Evolutionary conservation across 23 tunicate genomes (phyloP).

Genomic region (Oikopleura dioica): DNA sequence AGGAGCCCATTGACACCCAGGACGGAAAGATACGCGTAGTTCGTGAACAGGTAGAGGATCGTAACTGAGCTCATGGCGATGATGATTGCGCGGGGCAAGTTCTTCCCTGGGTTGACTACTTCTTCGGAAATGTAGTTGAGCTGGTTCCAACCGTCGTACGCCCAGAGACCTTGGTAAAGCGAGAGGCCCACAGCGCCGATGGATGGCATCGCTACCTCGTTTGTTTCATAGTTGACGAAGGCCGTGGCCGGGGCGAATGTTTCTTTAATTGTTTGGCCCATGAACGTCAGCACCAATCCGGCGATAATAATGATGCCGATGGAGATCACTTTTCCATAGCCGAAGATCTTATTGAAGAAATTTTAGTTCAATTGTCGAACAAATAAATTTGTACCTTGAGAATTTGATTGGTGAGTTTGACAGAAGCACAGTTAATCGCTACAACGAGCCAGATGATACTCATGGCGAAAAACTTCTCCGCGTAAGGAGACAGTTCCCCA

Average conservation of each 20-base stretch:
- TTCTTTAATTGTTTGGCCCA: conserved; percentile 8
- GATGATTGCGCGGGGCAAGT: not conserved
- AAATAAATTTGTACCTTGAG: too few species aligned
- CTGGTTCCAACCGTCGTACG: conserved; percentile 8
- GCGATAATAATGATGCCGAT: conserved; percentile 43
- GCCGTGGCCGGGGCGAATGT: too few species aligned
- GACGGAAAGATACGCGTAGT: not conserved
- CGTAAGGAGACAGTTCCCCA: conserved; percentile 20
- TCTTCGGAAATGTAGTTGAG: conserved; percentile 6
- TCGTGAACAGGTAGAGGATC: not conserved
- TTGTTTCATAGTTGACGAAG: too few species aligned
- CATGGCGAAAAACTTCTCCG: conserved; percentile 33
- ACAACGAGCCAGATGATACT: conserved; percentile 35
- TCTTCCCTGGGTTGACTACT: not conserved
- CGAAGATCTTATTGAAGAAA: too few species aligned
- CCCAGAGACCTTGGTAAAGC: not conserved
- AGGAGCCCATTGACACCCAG: not conserved
- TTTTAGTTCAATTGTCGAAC: too few species aligned
- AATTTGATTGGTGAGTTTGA: conserved; percentile 42
- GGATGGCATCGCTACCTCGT: too few species aligned
- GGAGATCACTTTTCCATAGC: conserved; percentile 67
- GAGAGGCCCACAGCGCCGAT: too few species aligned
- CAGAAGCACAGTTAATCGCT: conserved; percentile 52
- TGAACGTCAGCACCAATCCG: conserved; percentile 31
- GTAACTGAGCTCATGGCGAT: not conserved